phyloP scores from a whole-genome alignment of 1,140 invertebrate genomes.

The Coelopa frigida region DNA sequence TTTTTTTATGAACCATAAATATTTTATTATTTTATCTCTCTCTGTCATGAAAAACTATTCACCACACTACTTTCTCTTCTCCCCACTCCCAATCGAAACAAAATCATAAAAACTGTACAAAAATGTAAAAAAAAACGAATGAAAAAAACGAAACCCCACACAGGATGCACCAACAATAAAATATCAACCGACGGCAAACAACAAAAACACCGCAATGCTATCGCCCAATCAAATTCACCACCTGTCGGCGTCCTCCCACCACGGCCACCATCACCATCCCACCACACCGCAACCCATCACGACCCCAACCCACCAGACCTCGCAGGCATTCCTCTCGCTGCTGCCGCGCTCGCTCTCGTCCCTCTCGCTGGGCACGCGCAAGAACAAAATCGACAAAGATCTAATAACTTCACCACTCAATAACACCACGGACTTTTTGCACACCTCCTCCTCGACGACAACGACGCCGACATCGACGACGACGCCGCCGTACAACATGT shows the following conservation, averaged over 20 bases:
- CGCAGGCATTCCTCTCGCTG: slow-evolving; percentile 47
- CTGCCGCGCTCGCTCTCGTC: slow-evolving; percentile 52
- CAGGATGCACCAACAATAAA: slow-evolving; percentile 37
- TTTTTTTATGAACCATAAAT: no score
- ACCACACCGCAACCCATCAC: slow-evolving; percentile 26
- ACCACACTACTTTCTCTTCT: no score
- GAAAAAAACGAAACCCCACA: slow-evolving; percentile 8
- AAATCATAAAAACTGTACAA: no score
- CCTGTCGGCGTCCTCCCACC: slow-evolving; percentile 28
- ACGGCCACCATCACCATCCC: slow-evolving; percentile 26
- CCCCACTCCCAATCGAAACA: no score
- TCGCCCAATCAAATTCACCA: slow-evolving; percentile 40
- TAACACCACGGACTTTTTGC: slow-evolving; percentile 32
- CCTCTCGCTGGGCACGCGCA: slow-evolving; percentile 39
- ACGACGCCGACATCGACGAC: slow-evolving; percentile 9
- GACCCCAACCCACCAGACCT: slow-evolving; percentile 28
- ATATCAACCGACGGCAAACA: slow-evolving; percentile 28
- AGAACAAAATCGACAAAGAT: slow-evolving; percentile 42
- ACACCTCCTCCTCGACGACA: slow-evolving; percentile 17
- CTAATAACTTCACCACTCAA: slow-evolving; percentile 21
- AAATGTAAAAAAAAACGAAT: slow-evolving; percentile 5
- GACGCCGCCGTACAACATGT: slow-evolving; percentile 19
- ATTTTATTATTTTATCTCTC: no score
- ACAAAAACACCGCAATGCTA: slow-evolving; percentile 32
- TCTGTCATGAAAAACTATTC: no score